phyloP scores from a whole-genome alignment of 2,797 vertebrate species.

The Esox masquinongy region DNA sequence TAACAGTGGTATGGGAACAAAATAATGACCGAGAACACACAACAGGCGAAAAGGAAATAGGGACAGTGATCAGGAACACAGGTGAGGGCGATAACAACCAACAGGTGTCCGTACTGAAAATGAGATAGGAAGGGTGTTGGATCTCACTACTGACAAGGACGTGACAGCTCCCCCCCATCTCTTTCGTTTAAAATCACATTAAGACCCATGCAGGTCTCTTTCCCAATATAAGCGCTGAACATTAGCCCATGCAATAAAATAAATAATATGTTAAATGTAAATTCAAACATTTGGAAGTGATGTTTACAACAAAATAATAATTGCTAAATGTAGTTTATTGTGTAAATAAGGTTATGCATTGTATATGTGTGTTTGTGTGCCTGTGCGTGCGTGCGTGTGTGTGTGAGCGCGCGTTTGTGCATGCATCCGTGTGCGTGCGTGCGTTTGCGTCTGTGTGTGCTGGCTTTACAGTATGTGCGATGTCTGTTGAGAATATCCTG shows the following conservation, averaged over 20 bases:
- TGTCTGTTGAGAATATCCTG: slow-evolving; percentile 45
- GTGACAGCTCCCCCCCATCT: no score
- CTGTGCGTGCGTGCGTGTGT: slow-evolving; percentile 1
- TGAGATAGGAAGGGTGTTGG: no score
- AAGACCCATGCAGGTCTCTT: neutral
- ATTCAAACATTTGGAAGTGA: neutral
- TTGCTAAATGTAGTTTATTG: slow-evolving; percentile 17
- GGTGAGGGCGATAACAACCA: no score
- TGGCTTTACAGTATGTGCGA: neutral
- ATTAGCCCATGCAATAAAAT: neutral
- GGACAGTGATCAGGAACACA: no score
- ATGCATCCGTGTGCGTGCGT: neutral
- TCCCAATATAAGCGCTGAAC: neutral
- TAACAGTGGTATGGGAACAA: no score
- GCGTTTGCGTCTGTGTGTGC: slow-evolving; percentile 1
- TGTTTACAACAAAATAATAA: slow-evolving; percentile 21
- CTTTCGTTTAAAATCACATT: neutral
- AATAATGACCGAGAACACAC: no score
- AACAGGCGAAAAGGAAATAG: no score
- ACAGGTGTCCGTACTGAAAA: no score
- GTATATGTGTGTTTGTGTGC: slow-evolving; percentile 3
- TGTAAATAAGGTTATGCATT: neutral
- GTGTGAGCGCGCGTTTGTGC: no score
- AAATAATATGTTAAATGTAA: neutral
- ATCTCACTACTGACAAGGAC: no score